A percentile compares a stretch with the other conserved stretches of the same genome.
These are phyloP conservation scores for Pachycephala philippinensis DNA, from an alignment of 2,113 vertebrate genomes.

Conservation along the genomic window DNA sequence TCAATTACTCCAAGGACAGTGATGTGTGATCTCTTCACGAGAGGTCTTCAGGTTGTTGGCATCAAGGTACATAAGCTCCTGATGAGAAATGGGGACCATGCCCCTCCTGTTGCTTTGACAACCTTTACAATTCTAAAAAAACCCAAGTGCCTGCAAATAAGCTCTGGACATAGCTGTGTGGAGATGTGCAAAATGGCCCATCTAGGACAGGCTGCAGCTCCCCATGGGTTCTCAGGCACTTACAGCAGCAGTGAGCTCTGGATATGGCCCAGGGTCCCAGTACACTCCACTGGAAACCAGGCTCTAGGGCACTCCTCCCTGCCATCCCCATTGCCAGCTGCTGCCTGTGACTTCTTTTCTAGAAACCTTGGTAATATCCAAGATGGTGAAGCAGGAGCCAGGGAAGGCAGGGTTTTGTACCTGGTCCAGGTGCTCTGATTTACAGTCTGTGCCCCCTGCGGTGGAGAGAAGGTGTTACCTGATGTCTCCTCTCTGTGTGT, in stretches of 20 bases:
- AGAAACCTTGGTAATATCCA: not conserved
- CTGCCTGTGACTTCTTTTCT: not conserved
- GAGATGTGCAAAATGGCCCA: not conserved
- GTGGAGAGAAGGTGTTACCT: not conserved
- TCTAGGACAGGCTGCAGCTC: not conserved
- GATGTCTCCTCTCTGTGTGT: accelerated
- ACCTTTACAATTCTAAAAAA: not conserved
- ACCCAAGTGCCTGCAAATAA: not conserved
- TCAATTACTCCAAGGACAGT: not conserved
- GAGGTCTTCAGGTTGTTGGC: not conserved
- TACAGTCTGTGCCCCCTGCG: not conserved
- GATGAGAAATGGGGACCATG: not conserved
- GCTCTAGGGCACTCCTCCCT: not conserved
- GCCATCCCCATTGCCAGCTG: not conserved
- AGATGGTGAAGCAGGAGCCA: not conserved
- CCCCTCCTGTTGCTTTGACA: not conserved
- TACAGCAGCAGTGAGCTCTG: not conserved
- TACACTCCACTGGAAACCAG: not conserved
- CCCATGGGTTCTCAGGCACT: not conserved
- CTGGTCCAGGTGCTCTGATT: not conserved
- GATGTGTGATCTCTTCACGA: not conserved
- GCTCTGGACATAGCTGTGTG: not conserved
- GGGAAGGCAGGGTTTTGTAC: not conserved
- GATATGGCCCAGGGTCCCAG: not conserved
- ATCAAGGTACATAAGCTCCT: not conserved